Evolutionary conservation across 2,888 invertebrate genomes (phyloP).

Genomic region (Synanthedon myopaeformis): DNA sequence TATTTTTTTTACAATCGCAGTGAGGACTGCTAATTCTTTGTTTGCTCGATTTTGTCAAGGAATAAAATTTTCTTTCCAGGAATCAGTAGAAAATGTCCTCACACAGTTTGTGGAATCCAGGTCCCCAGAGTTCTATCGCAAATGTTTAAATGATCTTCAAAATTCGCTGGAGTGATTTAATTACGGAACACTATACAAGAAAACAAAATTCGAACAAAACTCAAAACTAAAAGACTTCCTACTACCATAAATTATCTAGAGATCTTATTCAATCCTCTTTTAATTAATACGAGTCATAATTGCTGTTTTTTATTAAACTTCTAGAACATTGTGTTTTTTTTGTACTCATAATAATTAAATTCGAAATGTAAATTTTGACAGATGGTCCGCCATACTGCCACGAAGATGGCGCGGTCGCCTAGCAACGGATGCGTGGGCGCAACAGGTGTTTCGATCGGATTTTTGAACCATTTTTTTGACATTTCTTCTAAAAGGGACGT

Average conservation of each 20-base stretch:
- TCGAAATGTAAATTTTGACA: conserved; percentile 56
- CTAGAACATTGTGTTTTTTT: neutral
- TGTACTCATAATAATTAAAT: conserved; percentile 23
- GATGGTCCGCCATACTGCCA: conserved; percentile 47
- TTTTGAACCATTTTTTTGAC: conserved; percentile 26
- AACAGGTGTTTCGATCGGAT: conserved; percentile 49
- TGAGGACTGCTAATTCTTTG: too few species aligned
- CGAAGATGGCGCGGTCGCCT: conserved; percentile 42
- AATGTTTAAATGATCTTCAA: too few species aligned
- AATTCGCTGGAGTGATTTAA: too few species aligned
- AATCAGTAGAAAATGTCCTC: too few species aligned
- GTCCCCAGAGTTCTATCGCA: too few species aligned
- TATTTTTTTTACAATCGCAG: too few species aligned
- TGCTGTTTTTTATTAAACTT: conserved; percentile 2
- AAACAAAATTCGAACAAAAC: too few species aligned
- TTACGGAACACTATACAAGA: too few species aligned
- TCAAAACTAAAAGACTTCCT: neutral
- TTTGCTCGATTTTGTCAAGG: too few species aligned
- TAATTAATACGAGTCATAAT: neutral
- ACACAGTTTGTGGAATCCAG: too few species aligned
- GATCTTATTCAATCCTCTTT: neutral
- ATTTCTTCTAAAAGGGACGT: conserved; percentile 13
- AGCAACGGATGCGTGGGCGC: conserved; percentile 54
- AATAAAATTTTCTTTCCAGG: too few species aligned
- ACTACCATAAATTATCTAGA: neutral